Percentiles rank a stretch among this genome's conserved stretches.
These are phyloP conservation scores for Tyria jacobaeae DNA, from an alignment of 2,888 invertebrate species.

Conservation along the genomic window DNA sequence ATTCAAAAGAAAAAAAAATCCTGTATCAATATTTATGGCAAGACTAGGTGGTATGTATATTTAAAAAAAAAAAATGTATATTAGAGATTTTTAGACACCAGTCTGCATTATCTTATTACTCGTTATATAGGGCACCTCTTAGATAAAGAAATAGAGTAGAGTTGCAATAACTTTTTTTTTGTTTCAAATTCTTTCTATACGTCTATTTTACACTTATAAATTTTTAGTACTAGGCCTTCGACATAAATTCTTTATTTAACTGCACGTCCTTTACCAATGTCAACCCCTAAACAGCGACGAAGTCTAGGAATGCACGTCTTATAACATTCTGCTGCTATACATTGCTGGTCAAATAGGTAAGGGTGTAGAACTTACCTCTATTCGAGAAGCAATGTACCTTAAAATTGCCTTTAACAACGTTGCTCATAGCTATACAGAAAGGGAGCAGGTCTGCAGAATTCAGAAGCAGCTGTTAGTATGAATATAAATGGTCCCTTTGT, in stretches of 20 bases:
- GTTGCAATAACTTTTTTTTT: background rate
- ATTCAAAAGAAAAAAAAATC: too few species aligned
- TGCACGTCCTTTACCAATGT: constrained; percentile 10
- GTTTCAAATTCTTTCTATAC: too few species aligned
- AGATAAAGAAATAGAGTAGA: background rate
- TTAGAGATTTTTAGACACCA: too few species aligned
- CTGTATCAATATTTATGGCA: too few species aligned
- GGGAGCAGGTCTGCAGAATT: constrained; percentile 12
- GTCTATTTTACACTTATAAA: constrained; percentile 9
- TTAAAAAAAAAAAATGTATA: too few species aligned
- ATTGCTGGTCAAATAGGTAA: background rate
- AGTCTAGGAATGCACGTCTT: background rate
- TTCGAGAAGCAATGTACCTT: background rate
- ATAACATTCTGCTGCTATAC: background rate
- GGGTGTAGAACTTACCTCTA: background rate
- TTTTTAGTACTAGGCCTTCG: background rate
- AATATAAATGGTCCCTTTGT: constrained; percentile 41
- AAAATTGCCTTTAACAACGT: background rate
- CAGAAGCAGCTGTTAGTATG: constrained; percentile 20
- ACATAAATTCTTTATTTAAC: constrained; percentile 17
- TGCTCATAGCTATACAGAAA: background rate
- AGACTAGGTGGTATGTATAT: too few species aligned
- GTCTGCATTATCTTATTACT: too few species aligned
- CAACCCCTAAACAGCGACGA: constrained; percentile 3
- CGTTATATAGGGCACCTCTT: too few species aligned